A percentile compares a stretch with the other conserved stretches of the same genome.
These are phyloP conservation scores for Adineta ricciae DNA, from an alignment of 2,888 invertebrate genomes.

Conservation along the genomic window DNA sequence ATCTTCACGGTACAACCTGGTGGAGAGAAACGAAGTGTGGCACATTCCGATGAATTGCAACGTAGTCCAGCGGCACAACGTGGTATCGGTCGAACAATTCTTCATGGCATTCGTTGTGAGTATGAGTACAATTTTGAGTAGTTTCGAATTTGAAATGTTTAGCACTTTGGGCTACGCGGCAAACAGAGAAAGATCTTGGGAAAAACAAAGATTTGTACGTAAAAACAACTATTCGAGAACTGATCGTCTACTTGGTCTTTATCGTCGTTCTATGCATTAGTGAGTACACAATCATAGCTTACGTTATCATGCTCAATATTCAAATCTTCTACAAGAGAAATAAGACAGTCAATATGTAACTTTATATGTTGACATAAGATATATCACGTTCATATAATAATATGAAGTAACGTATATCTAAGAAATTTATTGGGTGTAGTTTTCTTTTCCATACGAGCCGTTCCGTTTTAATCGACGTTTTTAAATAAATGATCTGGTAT, in stretches of 20 bases:
- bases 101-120: slow-evolving; percentile 9
- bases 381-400: too few relatives aligned
- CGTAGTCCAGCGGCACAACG: not conserved
- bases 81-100: not conserved
- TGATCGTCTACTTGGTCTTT: slow-evolving; percentile 44
- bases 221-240: slow-evolving; percentile 48
- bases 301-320: too few relatives aligned
- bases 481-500: too few relatives aligned
- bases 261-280: slow-evolving; percentile 33
- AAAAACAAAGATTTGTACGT: slow-evolving; percentile 1
- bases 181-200: slow-evolving; percentile 44
- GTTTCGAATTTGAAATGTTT: not conserved
- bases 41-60: not conserved
- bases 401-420: too few relatives aligned
- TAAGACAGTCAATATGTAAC: too few relatives aligned
- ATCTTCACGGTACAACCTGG: not conserved
- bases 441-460: too few relatives aligned
- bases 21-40: not conserved
- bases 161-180: slow-evolving; percentile 48
- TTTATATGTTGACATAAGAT: too few relatives aligned
- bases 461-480: too few relatives aligned
- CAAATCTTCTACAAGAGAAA: too few relatives aligned
- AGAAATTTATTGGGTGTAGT: too few relatives aligned
- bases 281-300: too few relatives aligned
- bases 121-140: not conserved